These are phyloP conservation scores for Coracias cyanogaster DNA, from an alignment of 2,797 vertebrate genomes.

Conservation along the genomic window DNA sequence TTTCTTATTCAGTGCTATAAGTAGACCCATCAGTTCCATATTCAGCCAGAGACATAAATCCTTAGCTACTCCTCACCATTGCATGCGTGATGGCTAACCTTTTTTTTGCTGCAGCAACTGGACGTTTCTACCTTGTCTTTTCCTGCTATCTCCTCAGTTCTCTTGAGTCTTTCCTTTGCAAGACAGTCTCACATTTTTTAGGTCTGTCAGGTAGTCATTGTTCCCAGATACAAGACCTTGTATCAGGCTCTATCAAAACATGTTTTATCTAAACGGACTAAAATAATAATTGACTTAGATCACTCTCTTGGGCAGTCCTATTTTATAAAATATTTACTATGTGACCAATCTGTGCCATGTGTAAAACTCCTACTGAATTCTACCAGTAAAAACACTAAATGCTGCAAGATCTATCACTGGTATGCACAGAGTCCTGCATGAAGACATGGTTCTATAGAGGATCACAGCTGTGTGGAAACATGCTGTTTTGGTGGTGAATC, in stretches of 20 bases:
- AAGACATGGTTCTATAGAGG: not conserved
- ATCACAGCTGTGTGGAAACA: not conserved
- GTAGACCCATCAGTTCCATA: not conserved
- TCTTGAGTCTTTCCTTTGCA: not conserved
- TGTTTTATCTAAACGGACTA: not conserved
- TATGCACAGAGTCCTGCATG: not conserved
- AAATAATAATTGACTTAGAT: not conserved
- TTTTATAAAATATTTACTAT: not conserved
- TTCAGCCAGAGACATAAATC: not conserved
- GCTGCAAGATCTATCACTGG: not conserved
- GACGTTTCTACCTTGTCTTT: not conserved
- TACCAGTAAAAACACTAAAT: not conserved
- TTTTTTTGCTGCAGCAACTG: not conserved
- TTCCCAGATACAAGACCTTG: not conserved
- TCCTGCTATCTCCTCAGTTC: not conserved
- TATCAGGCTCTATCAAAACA: not conserved
- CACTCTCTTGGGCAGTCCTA: not conserved
- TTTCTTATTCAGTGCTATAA: not conserved
- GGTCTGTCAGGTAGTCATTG: not conserved
- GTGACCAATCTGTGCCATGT: not conserved
- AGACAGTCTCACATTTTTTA: not conserved
- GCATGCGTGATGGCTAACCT: not conserved
- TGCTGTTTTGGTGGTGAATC: not conserved
- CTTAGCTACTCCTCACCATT: not conserved
- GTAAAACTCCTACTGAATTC: not conserved